Percentiles rank a stretch among this genome's conserved stretches.
Conservation (phyloP, 2,888 invertebrate species). For the Tipula helvola region DNA sequence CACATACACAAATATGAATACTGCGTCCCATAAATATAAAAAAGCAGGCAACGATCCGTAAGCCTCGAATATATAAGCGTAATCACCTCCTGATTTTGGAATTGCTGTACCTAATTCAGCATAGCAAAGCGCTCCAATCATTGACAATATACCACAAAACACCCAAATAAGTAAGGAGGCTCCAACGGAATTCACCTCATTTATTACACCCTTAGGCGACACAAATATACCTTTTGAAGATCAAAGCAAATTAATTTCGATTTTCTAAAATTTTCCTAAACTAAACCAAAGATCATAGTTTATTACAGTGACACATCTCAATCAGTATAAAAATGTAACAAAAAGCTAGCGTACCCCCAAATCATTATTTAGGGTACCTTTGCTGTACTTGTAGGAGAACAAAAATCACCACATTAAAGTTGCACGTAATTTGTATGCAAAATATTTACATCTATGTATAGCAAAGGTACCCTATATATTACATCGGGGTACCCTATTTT, state of each 20-base stretch:
- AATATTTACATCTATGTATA: too few species aligned
- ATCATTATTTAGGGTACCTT: too few species aligned
- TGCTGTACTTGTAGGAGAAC: too few species aligned
- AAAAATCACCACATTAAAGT: too few species aligned
- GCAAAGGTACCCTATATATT: too few species aligned
- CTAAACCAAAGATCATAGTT: too few species aligned
- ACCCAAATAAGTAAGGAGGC: constrained; percentile 80
- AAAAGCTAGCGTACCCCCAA: too few species aligned
- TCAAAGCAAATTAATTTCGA: not conserved
- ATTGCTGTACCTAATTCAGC: constrained; percentile 78
- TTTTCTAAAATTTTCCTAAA: not conserved
- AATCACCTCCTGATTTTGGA: constrained; percentile 92
- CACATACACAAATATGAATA: constrained; percentile 88
- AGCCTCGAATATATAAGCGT: constrained; percentile 89
- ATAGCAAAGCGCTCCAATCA: constrained; percentile 91
- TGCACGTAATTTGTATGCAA: too few species aligned
- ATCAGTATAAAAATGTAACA: too few species aligned
- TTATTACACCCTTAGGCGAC: constrained; percentile 85
- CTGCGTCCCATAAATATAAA: constrained; percentile 93
- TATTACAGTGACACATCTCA: too few species aligned
- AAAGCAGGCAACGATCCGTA: constrained; percentile 88
- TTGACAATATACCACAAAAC: constrained; percentile 75
- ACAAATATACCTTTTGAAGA: constrained; percentile 68
- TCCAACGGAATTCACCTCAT: constrained; percentile 82
- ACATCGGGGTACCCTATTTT: too few species aligned